Evolutionary conservation across 2,888 invertebrate species (phyloP).

Genomic region (Sphecodes monilicornis): DNA sequence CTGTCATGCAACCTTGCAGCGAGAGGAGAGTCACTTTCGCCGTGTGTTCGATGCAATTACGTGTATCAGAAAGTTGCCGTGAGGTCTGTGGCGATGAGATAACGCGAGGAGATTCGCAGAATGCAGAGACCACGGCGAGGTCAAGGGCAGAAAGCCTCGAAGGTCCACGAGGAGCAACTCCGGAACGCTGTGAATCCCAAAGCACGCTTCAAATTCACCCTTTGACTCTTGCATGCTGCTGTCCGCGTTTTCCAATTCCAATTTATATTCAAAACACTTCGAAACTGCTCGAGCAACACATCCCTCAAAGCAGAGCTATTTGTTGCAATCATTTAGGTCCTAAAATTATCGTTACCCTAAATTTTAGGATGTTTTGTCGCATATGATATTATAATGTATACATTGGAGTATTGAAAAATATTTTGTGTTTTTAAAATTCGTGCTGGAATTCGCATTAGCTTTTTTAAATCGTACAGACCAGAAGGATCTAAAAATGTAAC

Average conservation of each 20-base stretch:
- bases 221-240: background rate
- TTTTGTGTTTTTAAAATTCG: too few species aligned
- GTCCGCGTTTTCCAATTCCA: background rate
- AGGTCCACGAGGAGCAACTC: conserved; percentile 12
- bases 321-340: too few species aligned
- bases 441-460: too few species aligned
- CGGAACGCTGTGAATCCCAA: background rate
- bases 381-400: too few species aligned
- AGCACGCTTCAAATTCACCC: background rate
- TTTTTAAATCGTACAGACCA: too few species aligned
- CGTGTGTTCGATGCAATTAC: conserved; percentile 16
- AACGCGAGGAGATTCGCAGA: conserved; percentile 36
- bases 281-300: background rate
- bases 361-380: too few species aligned
- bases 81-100: conserved; percentile 4
- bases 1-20: background rate
- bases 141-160: conserved; percentile 45
- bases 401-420: too few species aligned
- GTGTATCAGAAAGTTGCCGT: background rate
- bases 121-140: conserved; percentile 22
- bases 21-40: conserved; percentile 20
- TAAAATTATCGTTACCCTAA: too few species aligned
- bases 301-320: background rate
- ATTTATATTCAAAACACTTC: background rate
- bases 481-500: too few species aligned